Base-by-base conservation (phyloP, 2,113 vertebrate genomes). In the Podilymbus podiceps region DNA sequence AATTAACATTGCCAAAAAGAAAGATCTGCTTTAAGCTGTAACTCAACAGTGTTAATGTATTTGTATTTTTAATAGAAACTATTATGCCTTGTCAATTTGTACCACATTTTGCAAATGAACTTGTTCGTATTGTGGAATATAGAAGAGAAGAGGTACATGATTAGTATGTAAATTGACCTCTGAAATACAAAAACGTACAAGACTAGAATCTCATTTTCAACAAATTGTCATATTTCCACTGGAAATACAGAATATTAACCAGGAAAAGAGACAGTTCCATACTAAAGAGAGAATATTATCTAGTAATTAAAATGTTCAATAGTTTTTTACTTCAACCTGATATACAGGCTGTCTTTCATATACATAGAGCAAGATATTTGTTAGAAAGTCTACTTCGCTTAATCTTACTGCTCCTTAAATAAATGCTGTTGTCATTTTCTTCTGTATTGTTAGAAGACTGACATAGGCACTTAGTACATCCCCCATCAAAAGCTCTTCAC, bases 111-210 rank as follows among this genome's bases (percentile, higher is more conserved):
- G 24, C 4, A 3, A 81, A 82, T 64, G 38, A 62, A 50, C 60
- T 78, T 50, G 15, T 75, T 90, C 4, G 0, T 74, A 6, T 71
- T 71, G 40, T 62, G 31, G 38, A 81, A 67, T 55, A 31, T 30
- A 52, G 64, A 90, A 50, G 52, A 56, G 72, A 60, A 50, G 83
- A 92, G n/a, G 42, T 62, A 12, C 21, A 35, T 50, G 42, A 85
- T 95, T 87, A 89, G 23, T 88, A 73, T 93, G 86, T 58, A 95
- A 76, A 79, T 58, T 88, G 69, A 92, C 80, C 66, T 87, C 80
- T 89, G 59, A 81, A 95, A 84, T 83, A 82, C 4, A 8, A 82
- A 77, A 87, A 76, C n/a, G 42, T 79, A 33, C n/a, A 73, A 79
- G 58, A 74, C 44, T 25, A 73, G 73, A 75, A 47, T 77, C 77